Percentiles rank a stretch among this genome's conserved stretches.
Evolutionary conservation across 2,113 vertebrate genomes (phyloP).

Genomic region (Hyaena hyaena): DNA sequence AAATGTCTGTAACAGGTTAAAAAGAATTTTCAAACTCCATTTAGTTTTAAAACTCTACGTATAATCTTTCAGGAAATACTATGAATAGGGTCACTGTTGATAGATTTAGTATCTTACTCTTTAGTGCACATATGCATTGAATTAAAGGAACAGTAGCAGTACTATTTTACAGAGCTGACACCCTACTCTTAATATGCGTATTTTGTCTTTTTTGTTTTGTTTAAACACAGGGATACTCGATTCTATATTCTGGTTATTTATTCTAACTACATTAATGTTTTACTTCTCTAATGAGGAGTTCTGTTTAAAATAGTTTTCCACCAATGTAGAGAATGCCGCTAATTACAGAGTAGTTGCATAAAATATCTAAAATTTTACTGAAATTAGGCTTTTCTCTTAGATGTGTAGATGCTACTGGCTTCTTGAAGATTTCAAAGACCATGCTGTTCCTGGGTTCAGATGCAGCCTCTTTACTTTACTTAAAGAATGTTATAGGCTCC

Average conservation of each 20-base stretch:
- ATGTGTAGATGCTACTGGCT: background rate
- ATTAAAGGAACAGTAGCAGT: slow-evolving; percentile 41
- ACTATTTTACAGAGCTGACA: slow-evolving; percentile 33
- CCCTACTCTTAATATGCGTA: background rate
- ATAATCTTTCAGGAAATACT: slow-evolving; percentile 59
- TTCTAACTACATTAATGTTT: background rate
- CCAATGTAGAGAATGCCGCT: background rate
- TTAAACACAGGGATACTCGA: background rate
- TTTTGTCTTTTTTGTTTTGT: background rate
- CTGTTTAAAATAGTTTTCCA: background rate
- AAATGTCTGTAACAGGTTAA: slow-evolving; percentile 2
- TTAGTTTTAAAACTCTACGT: slow-evolving; percentile 47
- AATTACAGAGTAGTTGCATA: background rate
- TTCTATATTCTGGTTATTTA: background rate
- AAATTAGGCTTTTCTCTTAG: background rate
- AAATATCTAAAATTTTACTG: background rate
- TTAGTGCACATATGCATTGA: slow-evolving; percentile 33
- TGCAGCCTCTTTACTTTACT: background rate
- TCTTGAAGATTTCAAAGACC: background rate
- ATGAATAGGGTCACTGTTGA: slow-evolving; percentile 35
- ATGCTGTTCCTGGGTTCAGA: background rate
- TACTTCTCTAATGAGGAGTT: background rate
- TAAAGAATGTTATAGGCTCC: background rate
- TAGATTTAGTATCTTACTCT: slow-evolving; percentile 34
- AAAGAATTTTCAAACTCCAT: slow-evolving; percentile 52